phyloP scores from a whole-genome alignment of 2,113 vertebrate species.

The Mionectes macconnelli region DNA sequence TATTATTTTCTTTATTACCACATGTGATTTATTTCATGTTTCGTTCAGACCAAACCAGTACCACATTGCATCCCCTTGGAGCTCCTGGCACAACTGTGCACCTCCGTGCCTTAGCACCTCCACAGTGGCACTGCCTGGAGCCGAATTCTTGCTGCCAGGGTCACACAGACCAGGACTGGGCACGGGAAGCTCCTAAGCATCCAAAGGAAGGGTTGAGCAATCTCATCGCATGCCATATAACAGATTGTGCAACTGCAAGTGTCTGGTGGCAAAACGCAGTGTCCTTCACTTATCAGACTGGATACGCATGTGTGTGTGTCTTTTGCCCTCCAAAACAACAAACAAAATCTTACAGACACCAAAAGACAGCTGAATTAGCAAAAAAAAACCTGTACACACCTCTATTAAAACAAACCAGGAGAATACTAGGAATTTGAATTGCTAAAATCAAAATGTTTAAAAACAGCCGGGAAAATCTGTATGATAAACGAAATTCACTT shows the following conservation, averaged over 20 bases:
- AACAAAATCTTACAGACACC: neutral
- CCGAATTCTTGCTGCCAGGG: neutral
- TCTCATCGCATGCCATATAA: accelerated
- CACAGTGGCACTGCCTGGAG: neutral
- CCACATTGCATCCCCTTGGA: neutral
- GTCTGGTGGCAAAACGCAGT: neutral
- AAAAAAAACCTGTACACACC: neutral
- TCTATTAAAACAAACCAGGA: neutral
- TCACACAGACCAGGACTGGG: neutral
- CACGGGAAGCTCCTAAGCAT: neutral
- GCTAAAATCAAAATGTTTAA: neutral
- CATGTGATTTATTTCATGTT: neutral
- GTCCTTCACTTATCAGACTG: neutral
- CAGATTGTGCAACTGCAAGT: neutral
- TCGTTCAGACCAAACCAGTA: neutral
- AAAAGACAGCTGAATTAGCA: neutral
- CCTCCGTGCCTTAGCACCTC: neutral
- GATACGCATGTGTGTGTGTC: accelerated
- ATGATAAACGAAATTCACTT: neutral
- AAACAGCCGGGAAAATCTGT: neutral
- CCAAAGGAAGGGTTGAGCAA: neutral
- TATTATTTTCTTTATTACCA: neutral
- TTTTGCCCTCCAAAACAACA: neutral
- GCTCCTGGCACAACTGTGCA: neutral
- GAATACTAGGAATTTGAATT: neutral